phyloP scores from a whole-genome alignment of 2,888 invertebrate species.

The Apamea anceps region DNA sequence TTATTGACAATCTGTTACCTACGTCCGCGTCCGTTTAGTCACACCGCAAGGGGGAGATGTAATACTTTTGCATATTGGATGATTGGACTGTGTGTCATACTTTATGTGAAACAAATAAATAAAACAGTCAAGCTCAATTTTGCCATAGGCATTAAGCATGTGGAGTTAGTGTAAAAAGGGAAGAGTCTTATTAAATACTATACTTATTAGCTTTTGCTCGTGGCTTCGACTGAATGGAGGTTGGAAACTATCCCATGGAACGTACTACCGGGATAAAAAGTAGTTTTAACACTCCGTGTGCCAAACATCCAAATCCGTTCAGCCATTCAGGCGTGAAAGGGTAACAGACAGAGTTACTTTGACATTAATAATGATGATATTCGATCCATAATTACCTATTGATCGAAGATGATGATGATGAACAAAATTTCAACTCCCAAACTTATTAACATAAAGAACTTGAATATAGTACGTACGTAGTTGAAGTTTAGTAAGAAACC shows the following conservation, averaged over 20 bases:
- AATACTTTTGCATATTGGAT: slow-evolving; percentile 29
- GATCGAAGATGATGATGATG: no score
- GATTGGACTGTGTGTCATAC: slow-evolving; percentile 32
- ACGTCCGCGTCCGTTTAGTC: slow-evolving; percentile 42
- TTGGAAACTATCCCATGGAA: no score
- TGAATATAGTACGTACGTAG: background rate
- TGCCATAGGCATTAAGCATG: background rate
- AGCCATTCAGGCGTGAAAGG: background rate
- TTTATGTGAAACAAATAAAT: slow-evolving; percentile 14
- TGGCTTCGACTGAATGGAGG: background rate
- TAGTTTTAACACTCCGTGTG: no score
- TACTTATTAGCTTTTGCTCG: background rate
- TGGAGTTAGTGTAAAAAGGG: no score
- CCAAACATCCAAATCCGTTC: background rate
- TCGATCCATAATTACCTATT: no score
- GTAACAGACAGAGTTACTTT: no score
- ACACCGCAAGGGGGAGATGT: slow-evolving; percentile 31
- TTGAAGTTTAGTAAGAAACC: no score
- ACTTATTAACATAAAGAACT: no score
- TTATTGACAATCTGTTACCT: slow-evolving; percentile 36
- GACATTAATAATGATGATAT: no score
- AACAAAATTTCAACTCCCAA: background rate
- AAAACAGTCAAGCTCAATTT: background rate
- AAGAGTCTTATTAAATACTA: no score
- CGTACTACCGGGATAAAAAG: background rate